A percentile compares a stretch with the other conserved stretches of the same genome.
These are phyloP conservation scores for Polydrusus cervinus DNA, from an alignment of 2,888 invertebrate species.

Conservation along the genomic window DNA sequence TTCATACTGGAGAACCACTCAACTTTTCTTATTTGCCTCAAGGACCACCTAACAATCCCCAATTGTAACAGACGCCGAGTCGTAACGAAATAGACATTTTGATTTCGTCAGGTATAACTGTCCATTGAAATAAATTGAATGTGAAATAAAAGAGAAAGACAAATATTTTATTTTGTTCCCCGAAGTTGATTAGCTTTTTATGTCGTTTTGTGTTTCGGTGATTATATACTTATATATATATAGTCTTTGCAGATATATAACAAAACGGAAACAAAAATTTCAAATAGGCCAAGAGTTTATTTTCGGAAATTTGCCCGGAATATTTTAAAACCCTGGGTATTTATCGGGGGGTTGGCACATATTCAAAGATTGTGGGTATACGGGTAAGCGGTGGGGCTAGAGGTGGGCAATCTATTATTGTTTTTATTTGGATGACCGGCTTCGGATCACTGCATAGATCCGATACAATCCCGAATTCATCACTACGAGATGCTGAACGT, in stretches of 20 bases:
- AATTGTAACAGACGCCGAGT: conserved; percentile 19
- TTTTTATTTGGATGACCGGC: too few relatives aligned
- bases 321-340: too few relatives aligned
- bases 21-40: conserved; percentile 17
- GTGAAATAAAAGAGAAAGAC: conserved; percentile 1
- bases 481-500: too few relatives aligned
- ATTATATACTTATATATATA: not conserved
- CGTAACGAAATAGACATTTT: conserved; percentile 17
- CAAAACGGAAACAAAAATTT: too few relatives aligned
- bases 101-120: conserved; percentile 11
- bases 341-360: too few relatives aligned
- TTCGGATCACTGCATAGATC: too few relatives aligned
- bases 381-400: too few relatives aligned
- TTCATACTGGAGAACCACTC: conserved; percentile 2
- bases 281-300: not conserved
- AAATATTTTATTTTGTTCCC: conserved; percentile 4
- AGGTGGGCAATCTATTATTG: too few relatives aligned
- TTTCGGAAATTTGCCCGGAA: not conserved
- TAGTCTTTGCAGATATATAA: not conserved
- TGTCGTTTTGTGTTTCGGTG: not conserved
- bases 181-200: conserved; percentile 8
- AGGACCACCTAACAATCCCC: conserved; percentile 22
- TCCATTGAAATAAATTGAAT: conserved; percentile 20
- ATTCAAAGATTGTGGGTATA: too few relatives aligned
- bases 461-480: too few relatives aligned